Evolutionary conservation across 2,113 vertebrate species (phyloP), one percentile per base, ranked within the genome.

Genomic region (Pluvianellus socialis): DNA sequence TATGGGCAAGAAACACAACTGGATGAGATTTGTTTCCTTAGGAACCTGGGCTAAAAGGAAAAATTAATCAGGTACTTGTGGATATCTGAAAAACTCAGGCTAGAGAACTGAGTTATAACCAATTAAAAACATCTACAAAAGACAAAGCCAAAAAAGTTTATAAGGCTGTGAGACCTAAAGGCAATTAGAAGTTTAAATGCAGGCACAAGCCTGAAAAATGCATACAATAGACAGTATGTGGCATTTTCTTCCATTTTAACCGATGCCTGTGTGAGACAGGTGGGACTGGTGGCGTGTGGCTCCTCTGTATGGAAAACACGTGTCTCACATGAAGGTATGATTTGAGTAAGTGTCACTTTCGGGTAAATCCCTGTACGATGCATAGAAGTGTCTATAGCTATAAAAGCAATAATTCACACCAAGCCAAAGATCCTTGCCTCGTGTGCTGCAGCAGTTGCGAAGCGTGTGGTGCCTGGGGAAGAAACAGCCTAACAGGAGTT

Each of bases 371-470:
- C 79, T 38, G 4, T 86, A n/a, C 66, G 85, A 77, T 0, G 2
- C 13, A 13, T 4, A 79, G 42, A 45, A 44, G 61, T 7, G 35
- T 70, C 67, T 70, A 35, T 10, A 91, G 65, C 13, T 79, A 88
- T 40, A 70, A 73, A 90, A 62, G 23, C 62, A 73, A 5, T 18
- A 66, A 72, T 71, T 81, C 79, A 67, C 68, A 35, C 33, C n/a
- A 74, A 14, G 58, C 6, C 0, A 0, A 91, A 49, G 62, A 89
- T 66, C 63, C 23, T 53, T 75, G 68, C 61, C 68, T 77, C 6
- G 2, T 33, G 53, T 66, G 66, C 27, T 0, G 0, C 66, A 86
- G 86, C 19, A 89, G 56, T 53, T 2, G 45, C 0, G 0, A 89
- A 81, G 42, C 0, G 1, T 1, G 12, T 17, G 2, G 66, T 47